phyloP scores from a whole-genome alignment of 2,888 invertebrate genomes.

The Hirtodrosophila trivittata region DNA sequence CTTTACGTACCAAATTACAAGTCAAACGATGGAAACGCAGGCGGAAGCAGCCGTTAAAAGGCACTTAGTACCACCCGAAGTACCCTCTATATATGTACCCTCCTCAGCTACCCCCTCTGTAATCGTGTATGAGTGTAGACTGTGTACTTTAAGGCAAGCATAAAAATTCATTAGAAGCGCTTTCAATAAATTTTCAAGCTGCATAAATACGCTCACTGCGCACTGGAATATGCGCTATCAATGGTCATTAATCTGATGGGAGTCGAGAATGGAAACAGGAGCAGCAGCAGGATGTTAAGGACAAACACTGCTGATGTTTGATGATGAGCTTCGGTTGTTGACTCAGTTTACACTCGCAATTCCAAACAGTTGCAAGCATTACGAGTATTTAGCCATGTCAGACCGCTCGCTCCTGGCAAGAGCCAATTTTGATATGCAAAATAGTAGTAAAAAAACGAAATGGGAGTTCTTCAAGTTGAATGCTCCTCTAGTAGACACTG shows the following conservation, averaged over 20 bases:
- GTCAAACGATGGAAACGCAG: constrained; percentile 25
- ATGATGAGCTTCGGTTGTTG: constrained; percentile 16
- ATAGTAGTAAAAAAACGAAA: constrained; percentile 34
- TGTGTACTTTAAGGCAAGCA: constrained; percentile 44
- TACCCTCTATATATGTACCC: too few species aligned
- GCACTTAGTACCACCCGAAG: constrained; percentile 46
- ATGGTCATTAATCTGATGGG: constrained; percentile 63
- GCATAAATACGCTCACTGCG: constrained; percentile 59
- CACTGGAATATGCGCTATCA: constrained; percentile 72
- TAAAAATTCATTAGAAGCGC: constrained; percentile 70
- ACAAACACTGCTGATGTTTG: constrained; percentile 5
- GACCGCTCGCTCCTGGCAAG: too few species aligned
- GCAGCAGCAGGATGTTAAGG: neutral
- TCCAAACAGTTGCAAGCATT: neutral
- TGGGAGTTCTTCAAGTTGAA: constrained; percentile 22
- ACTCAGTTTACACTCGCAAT: constrained; percentile 3
- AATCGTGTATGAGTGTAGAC: too few species aligned
- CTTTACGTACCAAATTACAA: constrained; percentile 56
- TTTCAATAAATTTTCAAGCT: constrained; percentile 77
- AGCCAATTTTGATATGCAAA: constrained; percentile 74
- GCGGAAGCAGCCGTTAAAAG: constrained; percentile 65
- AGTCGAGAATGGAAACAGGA: neutral
- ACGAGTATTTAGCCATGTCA: neutral
- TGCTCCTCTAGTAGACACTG: constrained; percentile 10
- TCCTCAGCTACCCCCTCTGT: too few species aligned